Evolutionary conservation across 2,797 vertebrate species (phyloP).

Genomic region (Ibycter americanus): DNA sequence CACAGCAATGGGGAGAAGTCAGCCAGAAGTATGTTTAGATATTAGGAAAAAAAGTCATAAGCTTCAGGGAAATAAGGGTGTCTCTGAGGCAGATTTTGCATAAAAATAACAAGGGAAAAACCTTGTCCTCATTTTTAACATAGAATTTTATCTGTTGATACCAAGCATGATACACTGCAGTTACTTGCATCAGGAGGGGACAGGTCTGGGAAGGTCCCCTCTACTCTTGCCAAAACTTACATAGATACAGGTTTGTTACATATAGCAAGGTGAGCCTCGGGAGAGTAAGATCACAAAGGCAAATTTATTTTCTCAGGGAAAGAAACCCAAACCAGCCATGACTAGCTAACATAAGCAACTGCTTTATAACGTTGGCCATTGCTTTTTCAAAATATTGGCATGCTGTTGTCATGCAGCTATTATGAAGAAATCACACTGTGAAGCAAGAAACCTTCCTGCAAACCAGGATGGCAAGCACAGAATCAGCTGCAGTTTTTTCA

Average conservation of each 20-base stretch:
- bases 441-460: constrained; percentile 68
- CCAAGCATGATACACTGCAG: not conserved
- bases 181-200: not conserved
- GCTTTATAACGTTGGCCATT: not conserved
- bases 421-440: constrained; percentile 72
- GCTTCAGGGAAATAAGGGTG: not conserved
- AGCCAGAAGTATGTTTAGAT: not conserved
- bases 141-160: not conserved
- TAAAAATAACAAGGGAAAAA: not conserved
- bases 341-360: constrained; percentile 44
- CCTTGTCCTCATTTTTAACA: not conserved
- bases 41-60: not conserved
- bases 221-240: not conserved
- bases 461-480: constrained; percentile 53
- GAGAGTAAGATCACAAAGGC: not conserved
- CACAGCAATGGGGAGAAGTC: not conserved
- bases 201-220: not conserved
- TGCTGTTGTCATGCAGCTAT: constrained; percentile 52
- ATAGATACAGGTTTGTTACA: not conserved
- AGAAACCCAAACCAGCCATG: not conserved
- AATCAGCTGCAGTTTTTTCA: constrained; percentile 62
- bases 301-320: not conserved
- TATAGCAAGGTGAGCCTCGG: not conserved
- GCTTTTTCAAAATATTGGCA: constrained; percentile 64
- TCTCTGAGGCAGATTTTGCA: not conserved